Evolutionary conservation across 1,140 invertebrate species (phyloP).

Genomic region (Gryon sp.): DNA sequence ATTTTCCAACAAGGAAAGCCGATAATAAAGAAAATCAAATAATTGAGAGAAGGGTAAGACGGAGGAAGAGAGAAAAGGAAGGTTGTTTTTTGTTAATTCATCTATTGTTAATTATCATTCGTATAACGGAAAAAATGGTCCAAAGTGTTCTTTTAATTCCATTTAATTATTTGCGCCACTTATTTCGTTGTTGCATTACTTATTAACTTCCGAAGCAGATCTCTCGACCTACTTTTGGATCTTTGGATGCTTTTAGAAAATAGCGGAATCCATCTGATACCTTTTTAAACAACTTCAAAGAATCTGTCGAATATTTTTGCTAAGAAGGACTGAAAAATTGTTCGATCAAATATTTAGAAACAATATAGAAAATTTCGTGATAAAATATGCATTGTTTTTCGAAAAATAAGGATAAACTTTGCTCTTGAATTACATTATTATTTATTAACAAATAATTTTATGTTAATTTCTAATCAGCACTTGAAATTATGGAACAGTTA

Average conservation of each 20-base stretch:
- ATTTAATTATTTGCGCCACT: conserved; percentile 47
- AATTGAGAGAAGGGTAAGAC: neutral
- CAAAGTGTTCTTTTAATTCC: conserved; percentile 18
- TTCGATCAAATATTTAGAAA: no score
- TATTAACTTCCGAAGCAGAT: conserved; percentile 41
- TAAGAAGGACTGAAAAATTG: no score
- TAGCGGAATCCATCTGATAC: conserved; percentile 17
- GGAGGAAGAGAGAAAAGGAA: neutral
- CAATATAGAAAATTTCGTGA: no score
- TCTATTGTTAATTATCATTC: conserved; percentile 4
- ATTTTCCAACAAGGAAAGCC: conserved; percentile 1
- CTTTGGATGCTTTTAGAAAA: conserved; percentile 31
- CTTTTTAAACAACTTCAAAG: conserved; percentile 52
- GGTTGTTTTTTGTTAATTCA: neutral
- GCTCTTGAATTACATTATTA: no score
- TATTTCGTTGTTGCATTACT: conserved; percentile 50
- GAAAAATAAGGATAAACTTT: no score
- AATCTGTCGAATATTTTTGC: conserved; percentile 34
- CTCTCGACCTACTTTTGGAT: conserved; percentile 38
- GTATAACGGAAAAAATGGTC: neutral
- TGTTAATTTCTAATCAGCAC: no score
- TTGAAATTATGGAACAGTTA: no score
- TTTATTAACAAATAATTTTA: no score
- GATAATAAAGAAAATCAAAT: conserved; percentile 7
- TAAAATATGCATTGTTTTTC: no score